Evolutionary conservation across 2,797 vertebrate genomes (phyloP), one percentile per base, ranked within the genome.

Genomic region (Bucorvus abyssinicus): DNA sequence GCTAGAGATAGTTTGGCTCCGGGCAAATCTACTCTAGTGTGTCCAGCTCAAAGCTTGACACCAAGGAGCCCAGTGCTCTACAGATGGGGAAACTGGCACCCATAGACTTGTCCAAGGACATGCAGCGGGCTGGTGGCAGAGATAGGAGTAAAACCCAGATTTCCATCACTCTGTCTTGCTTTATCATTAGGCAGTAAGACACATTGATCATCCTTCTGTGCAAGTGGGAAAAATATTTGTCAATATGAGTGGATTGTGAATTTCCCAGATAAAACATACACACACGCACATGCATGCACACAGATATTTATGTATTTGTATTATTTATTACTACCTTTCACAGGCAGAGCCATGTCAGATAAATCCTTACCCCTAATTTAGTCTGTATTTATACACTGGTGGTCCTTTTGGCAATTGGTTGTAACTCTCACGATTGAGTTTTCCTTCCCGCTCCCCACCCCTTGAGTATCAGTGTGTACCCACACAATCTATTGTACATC

Each of bases 51-150:
- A 40, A 84, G 36, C 68, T 59, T 82, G 84, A 34, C 70, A 85
- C 26, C 34, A 65, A 67, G 67, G 32, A 78, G 38, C 40, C n/a
- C 71, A 52, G 29, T 40, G 26, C 32, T 86, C 42, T 82, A 49
- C 61, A 95, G 75, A 76, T 85, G 75, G 83, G 61, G 36, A 87
- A 91, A 64, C 52, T 93, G 75, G 94, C 42, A 38, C 34, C 65
- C 73, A 73, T 47, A 76, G 12, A 3, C n/a, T 79, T 40, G 40
- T 73, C 56, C 45, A 75, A 84, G 87, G 83, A 87, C 53, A 92
- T 14, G 1, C 38, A 83, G 38, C 70, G 60, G 52, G 73, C 63
- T 75, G 78, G 56, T 82, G 38, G 34, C 78, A 91, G 70, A 77
- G 15, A 32, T 93, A 71, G 21, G 69, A 64, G 7, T 53, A 59